Conservation (phyloP, 2,888 invertebrate genomes). For the Drosophila atroscutellata region DNA sequence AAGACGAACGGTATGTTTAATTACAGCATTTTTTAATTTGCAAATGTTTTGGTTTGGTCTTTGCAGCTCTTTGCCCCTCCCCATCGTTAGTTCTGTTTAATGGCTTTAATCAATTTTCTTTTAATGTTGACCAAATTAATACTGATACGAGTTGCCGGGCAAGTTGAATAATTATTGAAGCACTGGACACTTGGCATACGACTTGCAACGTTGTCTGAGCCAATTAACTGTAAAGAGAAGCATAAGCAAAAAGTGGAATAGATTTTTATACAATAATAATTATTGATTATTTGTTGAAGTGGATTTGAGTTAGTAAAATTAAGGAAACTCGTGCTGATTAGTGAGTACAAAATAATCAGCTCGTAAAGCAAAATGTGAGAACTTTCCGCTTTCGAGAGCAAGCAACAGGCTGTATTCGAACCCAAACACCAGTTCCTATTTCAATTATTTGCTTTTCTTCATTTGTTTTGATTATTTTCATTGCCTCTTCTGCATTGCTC, state of each 20-base stretch:
- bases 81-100: slow-evolving; percentile 42
- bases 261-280: slow-evolving; percentile 2
- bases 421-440: neutral
- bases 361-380: no score
- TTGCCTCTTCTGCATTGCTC: slow-evolving; percentile 14
- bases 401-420: slow-evolving; percentile 12
- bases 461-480: slow-evolving; percentile 46
- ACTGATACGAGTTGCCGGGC: slow-evolving; percentile 52
- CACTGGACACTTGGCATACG: slow-evolving; percentile 14
- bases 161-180: slow-evolving; percentile 18
- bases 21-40: slow-evolving; percentile 64
- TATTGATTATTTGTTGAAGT: slow-evolving; percentile 36
- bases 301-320: slow-evolving; percentile 10
- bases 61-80: neutral
- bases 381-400: neutral
- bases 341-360: slow-evolving; percentile 10
- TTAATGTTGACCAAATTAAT: slow-evolving; percentile 66
- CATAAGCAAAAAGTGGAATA: neutral
- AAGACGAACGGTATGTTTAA: slow-evolving; percentile 61
- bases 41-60: slow-evolving; percentile 32
- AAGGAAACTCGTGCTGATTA: slow-evolving; percentile 12
- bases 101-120: slow-evolving; percentile 72
- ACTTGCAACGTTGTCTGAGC: slow-evolving; percentile 47
- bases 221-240: slow-evolving; percentile 51
- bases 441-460: slow-evolving; percentile 8